These are phyloP conservation scores for Elmis aenea DNA, from an alignment of 2,888 invertebrate species.

Conservation along the genomic window DNA sequence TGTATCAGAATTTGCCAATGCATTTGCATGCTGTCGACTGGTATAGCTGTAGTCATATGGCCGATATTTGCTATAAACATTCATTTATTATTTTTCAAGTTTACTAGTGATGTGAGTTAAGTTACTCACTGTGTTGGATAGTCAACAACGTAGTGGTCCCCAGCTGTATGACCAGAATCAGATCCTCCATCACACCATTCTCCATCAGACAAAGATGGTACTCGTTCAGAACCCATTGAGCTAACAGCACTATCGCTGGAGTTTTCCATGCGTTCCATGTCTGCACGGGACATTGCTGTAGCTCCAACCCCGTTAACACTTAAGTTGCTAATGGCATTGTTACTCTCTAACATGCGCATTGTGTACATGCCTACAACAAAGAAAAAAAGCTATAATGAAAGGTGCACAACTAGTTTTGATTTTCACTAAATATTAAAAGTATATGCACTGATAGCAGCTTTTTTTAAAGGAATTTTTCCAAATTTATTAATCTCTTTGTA, in stretches of 20 bases:
- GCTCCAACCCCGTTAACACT: constrained; percentile 41
- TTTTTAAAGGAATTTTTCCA: no score
- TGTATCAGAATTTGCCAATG: constrained; percentile 45
- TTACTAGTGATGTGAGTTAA: neutral
- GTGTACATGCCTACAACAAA: constrained; percentile 72
- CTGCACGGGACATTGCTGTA: constrained; percentile 41
- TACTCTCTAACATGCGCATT: constrained; percentile 76
- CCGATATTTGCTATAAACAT: constrained; percentile 57
- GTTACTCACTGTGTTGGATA: constrained; percentile 56
- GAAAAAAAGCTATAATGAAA: neutral
- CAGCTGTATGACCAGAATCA: constrained; percentile 67
- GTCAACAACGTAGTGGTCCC: constrained; percentile 66
- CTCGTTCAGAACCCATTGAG: constrained; percentile 87
- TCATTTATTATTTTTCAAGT: constrained; percentile 3
- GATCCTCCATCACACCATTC: constrained; percentile 88
- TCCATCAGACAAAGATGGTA: constrained; percentile 81
- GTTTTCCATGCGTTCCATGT: constrained; percentile 71
- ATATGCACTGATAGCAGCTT: no score
- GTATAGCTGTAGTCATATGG: constrained; percentile 70
- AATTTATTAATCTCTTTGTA: no score
- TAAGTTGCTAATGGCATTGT: constrained; percentile 41
- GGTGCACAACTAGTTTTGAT: neutral
- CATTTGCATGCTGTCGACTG: constrained; percentile 48
- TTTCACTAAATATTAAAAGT: neutral
- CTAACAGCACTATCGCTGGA: constrained; percentile 90